Conservation (phyloP, 2,113 vertebrate genomes). For the Vulpes lagopus region DNA sequence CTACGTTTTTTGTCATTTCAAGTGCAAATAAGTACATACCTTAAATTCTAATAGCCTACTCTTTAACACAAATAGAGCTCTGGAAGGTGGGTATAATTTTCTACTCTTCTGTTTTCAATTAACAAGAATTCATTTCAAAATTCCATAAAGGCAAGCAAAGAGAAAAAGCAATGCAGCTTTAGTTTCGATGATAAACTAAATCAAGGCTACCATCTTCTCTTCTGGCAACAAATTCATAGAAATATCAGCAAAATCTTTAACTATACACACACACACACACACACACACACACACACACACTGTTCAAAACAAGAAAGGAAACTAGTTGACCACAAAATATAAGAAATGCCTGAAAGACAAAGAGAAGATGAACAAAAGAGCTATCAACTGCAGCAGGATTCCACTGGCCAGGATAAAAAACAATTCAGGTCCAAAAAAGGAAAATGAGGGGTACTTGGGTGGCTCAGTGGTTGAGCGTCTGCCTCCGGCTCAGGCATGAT, state of each 20-base stretch:
- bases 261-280: background rate
- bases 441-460: background rate
- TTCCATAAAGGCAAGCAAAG: background rate
- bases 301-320: conserved; percentile 14
- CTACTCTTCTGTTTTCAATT: conserved; percentile 4
- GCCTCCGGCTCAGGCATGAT: too few species aligned
- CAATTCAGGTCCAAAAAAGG: background rate
- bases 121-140: conserved; percentile 35
- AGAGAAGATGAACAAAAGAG: too few species aligned
- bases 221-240: background rate
- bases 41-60: background rate
- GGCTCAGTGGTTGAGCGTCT: too few species aligned
- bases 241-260: background rate
- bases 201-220: background rate
- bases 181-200: conserved; percentile 19
- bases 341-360: background rate
- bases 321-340: background rate
- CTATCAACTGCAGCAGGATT: background rate
- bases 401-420: background rate
- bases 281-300: background rate
- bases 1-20: background rate
- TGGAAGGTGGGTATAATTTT: background rate
- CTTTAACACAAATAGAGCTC: background rate
- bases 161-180: background rate
- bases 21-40: background rate